Base-by-base conservation (phyloP, 2,797 vertebrate genomes). In the Benthosema pterotum region DNA sequence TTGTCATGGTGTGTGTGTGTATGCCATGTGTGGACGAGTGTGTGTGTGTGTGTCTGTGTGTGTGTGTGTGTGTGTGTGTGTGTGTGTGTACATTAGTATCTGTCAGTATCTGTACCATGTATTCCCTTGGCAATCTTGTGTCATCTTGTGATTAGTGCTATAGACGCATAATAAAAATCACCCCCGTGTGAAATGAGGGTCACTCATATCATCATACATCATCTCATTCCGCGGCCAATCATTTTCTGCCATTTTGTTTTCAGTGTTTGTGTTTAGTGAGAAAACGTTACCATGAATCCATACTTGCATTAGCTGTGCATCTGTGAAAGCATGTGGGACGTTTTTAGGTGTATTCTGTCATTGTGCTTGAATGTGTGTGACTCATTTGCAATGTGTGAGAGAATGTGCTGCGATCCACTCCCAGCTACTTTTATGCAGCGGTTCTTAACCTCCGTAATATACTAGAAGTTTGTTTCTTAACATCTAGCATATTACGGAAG, bases 21-120 rank as follows among this genome's bases (percentile, higher is more conserved):
- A 63, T 48, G 65, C 69, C 67, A 63, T 62, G 50, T 54, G 70
- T 25, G 22, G 3, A 25, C 22, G n/a, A 25, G 38, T 63, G 60
- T 61, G 57, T 57, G 57, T 63, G n/a, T 52, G 60, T 17, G 51
- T 51, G 18, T 11, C 11, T 42, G 28, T 65, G 7, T 19, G 42
- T 52, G 16, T 57, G n/a, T 25, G 12, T 17, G 49, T 50, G 18
- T 51, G 22, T 60, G 43, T 45, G 43, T 45, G 43, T 45, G 43
- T 45, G 43, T 45, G 28, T 17, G 53, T 14, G 19, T 57, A 59
- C 47, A 47, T 56, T 60, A 15, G n/a, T n/a, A n/a, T n/a, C n/a
- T 46, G 12, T n/a, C 45, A 57, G 15, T 1, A 5, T 57, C 51
- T 46, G 42, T 61, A 46, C 45, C n/a, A 42, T 59, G 54, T 50